Evolutionary conservation across 2,113 vertebrate species (phyloP), one percentile per base, ranked within the genome.

Genomic region (Anguilla japonica): DNA sequence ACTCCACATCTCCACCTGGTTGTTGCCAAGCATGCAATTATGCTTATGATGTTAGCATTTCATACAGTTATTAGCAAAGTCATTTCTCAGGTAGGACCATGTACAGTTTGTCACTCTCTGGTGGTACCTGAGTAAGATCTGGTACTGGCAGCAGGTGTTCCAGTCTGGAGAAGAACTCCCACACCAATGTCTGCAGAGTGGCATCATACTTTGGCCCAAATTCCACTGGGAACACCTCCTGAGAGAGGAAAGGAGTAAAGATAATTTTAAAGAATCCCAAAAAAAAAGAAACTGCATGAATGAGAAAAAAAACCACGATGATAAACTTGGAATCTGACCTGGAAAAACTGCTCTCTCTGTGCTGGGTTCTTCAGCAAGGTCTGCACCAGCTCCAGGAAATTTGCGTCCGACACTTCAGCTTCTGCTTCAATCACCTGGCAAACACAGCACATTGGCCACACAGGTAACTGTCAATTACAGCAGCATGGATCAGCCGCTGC

Each of bases 191-290:
- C 89, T 97, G 95, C 87, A 97, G 93, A 63, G 94, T 95, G 81
- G 84, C 89, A 84, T 96, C 87, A 84, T 97, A 97, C 0, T 90
- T 87, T 41, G 96, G 95, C 13, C 97, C 97, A 89, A 97, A 97
- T 67, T 97, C 95, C 40, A 88, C 93, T 71, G 95, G 92, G 79
- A 96, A 95, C 82, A 94, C 91, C 86, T 95, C 95, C 96, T 97
- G 83, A 26, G 75, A 84, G 82, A 83, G 6, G 85, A 26, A 20
- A 20, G 22, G 20, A 20, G 13, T 11, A 53, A 14, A 53, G 50
- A 53, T 11, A 1, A 53, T 53, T 53, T 53, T 34, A 34, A 53
- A 53, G 13, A 53, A 46, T 46, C 8, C 8, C 43, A 53, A 34
- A 34, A 34, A 34, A 34, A 34, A 34, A 34, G 34, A 34, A 34